phyloP scores from a whole-genome alignment of 2,113 vertebrate species.

The Protomyctophum bolini region DNA sequence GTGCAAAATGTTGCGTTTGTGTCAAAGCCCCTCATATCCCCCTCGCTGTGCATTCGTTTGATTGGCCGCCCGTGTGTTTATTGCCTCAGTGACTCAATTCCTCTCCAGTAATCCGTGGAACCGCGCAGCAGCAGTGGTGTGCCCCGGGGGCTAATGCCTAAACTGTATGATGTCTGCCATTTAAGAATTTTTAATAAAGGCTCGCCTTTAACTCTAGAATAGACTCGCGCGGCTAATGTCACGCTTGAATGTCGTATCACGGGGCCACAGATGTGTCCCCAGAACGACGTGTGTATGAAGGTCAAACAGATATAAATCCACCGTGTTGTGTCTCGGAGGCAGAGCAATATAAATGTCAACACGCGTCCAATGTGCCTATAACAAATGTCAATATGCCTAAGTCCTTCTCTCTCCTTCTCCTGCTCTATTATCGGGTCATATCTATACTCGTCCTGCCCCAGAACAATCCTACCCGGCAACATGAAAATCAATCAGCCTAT shows the following conservation, averaged over 20 bases:
- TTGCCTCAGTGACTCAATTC: slow-evolving; percentile 55
- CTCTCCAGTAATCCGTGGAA: slow-evolving; percentile 38
- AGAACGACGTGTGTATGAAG: slow-evolving; percentile 64
- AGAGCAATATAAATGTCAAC: slow-evolving; percentile 73
- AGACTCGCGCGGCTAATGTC: slow-evolving; percentile 55
- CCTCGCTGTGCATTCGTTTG: slow-evolving; percentile 9
- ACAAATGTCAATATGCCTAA: slow-evolving; percentile 72
- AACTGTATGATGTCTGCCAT: slow-evolving; percentile 60
- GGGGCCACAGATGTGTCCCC: slow-evolving; percentile 25
- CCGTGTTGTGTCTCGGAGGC: slow-evolving; percentile 57
- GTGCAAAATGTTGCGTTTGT: slow-evolving; percentile 34
- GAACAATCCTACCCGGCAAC: too few relatives aligned
- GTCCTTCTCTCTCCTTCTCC: slow-evolving; percentile 43
- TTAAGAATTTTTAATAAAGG: slow-evolving; percentile 67
- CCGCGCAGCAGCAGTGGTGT: slow-evolving; percentile 46
- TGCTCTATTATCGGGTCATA: slow-evolving; percentile 32
- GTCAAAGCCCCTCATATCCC: neutral
- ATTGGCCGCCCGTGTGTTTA: slow-evolving; percentile 43
- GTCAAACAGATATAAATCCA: slow-evolving; percentile 73
- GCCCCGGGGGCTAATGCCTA: slow-evolving; percentile 46
- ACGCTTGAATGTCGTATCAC: slow-evolving; percentile 50
- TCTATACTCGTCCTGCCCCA: too few relatives aligned
- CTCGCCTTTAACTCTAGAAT: slow-evolving; percentile 69
- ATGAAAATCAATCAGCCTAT: too few relatives aligned
- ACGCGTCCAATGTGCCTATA: slow-evolving; percentile 61